Evolutionary conservation across 2,797 vertebrate genomes (phyloP), one percentile per base, ranked within the genome.

Genomic region (Jordanella pulchra): DNA sequence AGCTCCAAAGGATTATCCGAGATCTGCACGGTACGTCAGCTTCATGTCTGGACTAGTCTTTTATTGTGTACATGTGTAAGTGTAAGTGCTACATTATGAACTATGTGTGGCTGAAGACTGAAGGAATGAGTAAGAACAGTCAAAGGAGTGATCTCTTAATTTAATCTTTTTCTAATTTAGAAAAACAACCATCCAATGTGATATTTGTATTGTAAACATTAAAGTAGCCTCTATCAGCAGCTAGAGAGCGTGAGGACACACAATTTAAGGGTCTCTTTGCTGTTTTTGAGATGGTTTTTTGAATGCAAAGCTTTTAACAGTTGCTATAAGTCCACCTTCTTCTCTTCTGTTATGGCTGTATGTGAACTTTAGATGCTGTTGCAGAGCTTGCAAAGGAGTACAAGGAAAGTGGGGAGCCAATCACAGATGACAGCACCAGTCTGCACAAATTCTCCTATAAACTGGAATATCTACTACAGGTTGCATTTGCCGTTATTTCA

Each of bases 391-490:
- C 93, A 74, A 97, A 94, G 83, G 97, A 99, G 83, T 97, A 96
- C 89, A 95, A 90, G 84, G 97, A 98, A 89, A 93, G 80, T n/a
- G 96, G 95, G 15, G 98, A 99, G 63, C 97, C 98, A 0, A 93
- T 99, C 86, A 98, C 97, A 35, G 98, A 99, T 82, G 97, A 99
- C 92, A 97, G 96, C 79, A 89, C 89, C 75, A 97, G 93, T 89
- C 91, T 99, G 83, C 97, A 99, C 69, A 99, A 97, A 81, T 97
- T 99, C 89, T 99, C 96, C 78, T 97, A 97, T 84, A 99, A 97
- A 85, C 93, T 99, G 58, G 98, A 99, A 70, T 99, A 99, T 76
- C 94, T 99, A 82, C 90, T 99, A 44, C 98, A 99, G 95, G 98
- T 99, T 64, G n/a, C 6, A 56, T 51, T 7, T 32, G 32, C 64